Conservation (phyloP, 2,113 vertebrate genomes). For the Tichodroma muraria region DNA sequence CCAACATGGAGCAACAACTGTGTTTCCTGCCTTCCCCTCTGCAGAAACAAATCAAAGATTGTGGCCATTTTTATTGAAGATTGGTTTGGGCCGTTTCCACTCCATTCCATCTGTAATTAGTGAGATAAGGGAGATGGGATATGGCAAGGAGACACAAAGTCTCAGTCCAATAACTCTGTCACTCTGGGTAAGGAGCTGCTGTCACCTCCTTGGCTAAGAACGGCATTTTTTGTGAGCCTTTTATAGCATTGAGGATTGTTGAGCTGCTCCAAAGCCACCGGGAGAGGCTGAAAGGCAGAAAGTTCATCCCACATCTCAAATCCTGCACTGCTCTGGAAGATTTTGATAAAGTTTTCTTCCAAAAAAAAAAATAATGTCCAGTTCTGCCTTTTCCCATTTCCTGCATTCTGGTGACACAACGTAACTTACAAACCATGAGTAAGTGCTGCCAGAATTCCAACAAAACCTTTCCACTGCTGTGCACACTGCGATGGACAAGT, state of each 20-base stretch:
- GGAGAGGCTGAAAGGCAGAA: neutral
- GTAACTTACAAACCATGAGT: neutral
- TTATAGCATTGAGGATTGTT: neutral
- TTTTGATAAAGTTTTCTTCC: neutral
- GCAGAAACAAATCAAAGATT: neutral
- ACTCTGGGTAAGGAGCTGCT: neutral
- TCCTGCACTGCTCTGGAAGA: neutral
- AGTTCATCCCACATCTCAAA: neutral
- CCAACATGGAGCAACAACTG: neutral
- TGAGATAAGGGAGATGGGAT: slow-evolving; percentile 33
- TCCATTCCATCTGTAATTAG: slow-evolving; percentile 22
- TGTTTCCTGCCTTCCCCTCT: neutral
- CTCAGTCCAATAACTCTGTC: slow-evolving; percentile 11
- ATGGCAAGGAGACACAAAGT: neutral
- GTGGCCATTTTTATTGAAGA: neutral
- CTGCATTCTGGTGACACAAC: neutral
- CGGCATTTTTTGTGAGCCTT: neutral
- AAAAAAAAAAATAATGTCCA: neutral
- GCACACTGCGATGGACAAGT: fast-evolving
- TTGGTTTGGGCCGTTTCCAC: neutral
- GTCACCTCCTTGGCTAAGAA: neutral
- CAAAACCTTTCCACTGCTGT: neutral
- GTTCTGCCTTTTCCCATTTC: neutral
- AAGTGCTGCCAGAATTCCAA: neutral
- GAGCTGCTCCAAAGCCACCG: neutral